Evolutionary conservation across 1,140 invertebrate genomes (phyloP).

Genomic region (Achroia grisella): DNA sequence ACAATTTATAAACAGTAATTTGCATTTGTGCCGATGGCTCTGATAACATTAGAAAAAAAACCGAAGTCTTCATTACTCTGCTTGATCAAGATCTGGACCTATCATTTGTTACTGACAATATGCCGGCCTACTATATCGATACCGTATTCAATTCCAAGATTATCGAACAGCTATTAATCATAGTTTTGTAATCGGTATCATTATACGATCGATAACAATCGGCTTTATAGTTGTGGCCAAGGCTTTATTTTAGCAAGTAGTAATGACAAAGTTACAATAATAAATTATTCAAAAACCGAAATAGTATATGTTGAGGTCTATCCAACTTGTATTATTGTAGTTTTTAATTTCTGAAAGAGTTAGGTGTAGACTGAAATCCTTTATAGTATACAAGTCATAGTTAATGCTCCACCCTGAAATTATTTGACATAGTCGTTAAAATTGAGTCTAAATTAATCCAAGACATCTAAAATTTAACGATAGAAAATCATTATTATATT

Average conservation of each 20-base stretch:
- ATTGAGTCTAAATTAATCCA: too few species aligned
- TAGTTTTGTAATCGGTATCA: background rate
- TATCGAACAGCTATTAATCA: conserved; percentile 15
- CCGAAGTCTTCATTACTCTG: conserved; percentile 13
- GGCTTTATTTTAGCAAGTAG: conserved; percentile 1
- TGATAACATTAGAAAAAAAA: conserved; percentile 8
- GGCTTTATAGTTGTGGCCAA: background rate
- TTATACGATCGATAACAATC: too few species aligned
- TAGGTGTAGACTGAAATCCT: too few species aligned
- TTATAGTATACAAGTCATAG: too few species aligned
- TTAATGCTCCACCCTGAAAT: too few species aligned
- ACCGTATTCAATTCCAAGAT: conserved; percentile 7
- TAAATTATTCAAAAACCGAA: too few species aligned
- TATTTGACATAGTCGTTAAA: too few species aligned
- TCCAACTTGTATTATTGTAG: too few species aligned
- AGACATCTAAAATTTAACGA: too few species aligned
- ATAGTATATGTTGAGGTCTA: too few species aligned
- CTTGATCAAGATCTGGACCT: conserved; percentile 3
- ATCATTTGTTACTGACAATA: conserved; percentile 20
- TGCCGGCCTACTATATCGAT: conserved; percentile 4
- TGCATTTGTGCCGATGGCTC: conserved; percentile 5
- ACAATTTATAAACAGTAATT: conserved; percentile 7
- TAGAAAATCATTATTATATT: too few species aligned
- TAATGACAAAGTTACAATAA: background rate
- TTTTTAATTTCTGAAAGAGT: too few species aligned